Evolutionary conservation across 2,888 invertebrate species (phyloP).

Genomic region (Blera fallax): DNA sequence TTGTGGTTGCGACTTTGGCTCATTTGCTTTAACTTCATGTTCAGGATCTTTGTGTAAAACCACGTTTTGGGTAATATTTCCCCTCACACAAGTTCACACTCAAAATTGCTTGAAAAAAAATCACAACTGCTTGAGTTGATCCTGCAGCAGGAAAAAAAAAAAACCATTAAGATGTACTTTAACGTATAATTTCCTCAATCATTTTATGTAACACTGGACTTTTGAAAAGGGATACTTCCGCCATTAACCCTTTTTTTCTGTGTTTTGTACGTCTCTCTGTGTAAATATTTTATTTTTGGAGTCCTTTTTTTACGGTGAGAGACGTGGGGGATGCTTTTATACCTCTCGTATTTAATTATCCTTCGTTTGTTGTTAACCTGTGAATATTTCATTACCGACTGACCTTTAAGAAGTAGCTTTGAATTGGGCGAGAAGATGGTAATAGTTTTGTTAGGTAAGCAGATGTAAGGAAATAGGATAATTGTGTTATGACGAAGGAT

Average conservation of each 20-base stretch:
- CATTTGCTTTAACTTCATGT: conserved; percentile 40
- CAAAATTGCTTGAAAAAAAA: background rate
- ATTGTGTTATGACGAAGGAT: background rate
- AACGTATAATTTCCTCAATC: conserved; percentile 5
- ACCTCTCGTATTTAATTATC: background rate
- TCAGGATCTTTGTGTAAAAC: background rate
- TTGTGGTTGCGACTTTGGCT: conserved; percentile 44
- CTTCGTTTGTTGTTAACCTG: background rate
- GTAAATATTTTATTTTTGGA: background rate
- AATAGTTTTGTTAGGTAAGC: background rate
- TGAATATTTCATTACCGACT: background rate
- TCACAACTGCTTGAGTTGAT: background rate
- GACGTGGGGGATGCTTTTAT: too few relatives aligned
- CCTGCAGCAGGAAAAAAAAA: background rate
- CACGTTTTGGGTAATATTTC: background rate
- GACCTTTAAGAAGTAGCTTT: background rate
- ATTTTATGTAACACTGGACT: background rate
- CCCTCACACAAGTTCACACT: conserved; percentile 13
- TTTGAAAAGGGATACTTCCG: conserved; percentile 1
- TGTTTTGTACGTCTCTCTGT: background rate
- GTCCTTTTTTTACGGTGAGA: background rate
- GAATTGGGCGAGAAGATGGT: background rate
- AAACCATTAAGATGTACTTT: background rate
- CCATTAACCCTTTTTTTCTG: background rate
- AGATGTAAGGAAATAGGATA: background rate